These are phyloP conservation scores for Chloroclysta siterata DNA, from an alignment of 2,888 invertebrate species.

Conservation along the genomic window DNA sequence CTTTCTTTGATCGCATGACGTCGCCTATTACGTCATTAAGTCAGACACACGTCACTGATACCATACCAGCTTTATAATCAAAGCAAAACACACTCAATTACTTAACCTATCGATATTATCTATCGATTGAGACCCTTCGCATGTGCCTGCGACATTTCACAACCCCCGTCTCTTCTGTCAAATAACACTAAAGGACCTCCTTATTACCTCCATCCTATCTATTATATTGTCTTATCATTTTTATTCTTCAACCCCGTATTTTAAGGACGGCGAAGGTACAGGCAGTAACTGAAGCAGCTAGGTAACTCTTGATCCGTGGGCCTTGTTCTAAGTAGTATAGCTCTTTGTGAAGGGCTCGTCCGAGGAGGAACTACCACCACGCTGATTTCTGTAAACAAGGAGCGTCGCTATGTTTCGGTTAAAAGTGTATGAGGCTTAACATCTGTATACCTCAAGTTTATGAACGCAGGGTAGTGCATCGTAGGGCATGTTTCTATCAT, in stretches of 20 bases:
- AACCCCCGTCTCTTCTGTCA: conserved; percentile 47
- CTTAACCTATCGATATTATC: conserved; percentile 52
- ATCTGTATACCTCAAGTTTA: no score
- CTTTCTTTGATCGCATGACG: conserved; percentile 14
- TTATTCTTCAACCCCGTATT: conserved; percentile 67
- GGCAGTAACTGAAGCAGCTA: not conserved
- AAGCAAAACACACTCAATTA: conserved; percentile 48
- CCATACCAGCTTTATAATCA: conserved; percentile 20
- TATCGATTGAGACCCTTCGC: conserved; percentile 60
- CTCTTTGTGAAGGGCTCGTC: no score
- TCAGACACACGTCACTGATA: not conserved
- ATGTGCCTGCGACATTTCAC: conserved; percentile 63
- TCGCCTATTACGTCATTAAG: not conserved
- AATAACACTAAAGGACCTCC: conserved; percentile 59
- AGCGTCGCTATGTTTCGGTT: no score
- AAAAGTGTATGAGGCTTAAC: no score
- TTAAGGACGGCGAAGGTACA: conserved; percentile 58
- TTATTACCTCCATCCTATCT: conserved; percentile 52
- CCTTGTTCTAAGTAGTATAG: no score
- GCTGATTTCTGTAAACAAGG: no score
- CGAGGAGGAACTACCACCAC: no score
- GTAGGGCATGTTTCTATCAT: no score
- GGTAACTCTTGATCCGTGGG: not conserved
- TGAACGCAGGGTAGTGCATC: no score
- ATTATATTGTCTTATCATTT: conserved; percentile 75